Evolutionary conservation across 2,113 vertebrate species (phyloP), one percentile per base, ranked within the genome.

Genomic region (Hippocampus guttulatus): DNA sequence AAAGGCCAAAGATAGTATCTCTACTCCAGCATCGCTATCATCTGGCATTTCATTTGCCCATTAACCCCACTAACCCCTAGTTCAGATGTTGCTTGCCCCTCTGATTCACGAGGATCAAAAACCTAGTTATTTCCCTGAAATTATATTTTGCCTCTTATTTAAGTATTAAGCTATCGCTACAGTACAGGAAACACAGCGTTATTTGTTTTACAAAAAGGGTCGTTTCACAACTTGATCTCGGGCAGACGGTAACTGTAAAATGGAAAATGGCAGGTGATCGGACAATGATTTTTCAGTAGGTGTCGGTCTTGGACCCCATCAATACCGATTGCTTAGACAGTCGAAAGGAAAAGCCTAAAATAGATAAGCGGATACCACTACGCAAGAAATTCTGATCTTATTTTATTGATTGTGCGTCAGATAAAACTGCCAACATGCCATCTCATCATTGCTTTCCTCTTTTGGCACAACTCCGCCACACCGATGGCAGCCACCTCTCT

Each of bases 1-100:
- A 64, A 25, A 67, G 68, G 45, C 74, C 8, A 2, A 20, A 76
- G 74, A 84, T 76, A 65, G 69, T 79, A 74, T 78, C 74, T 38
- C 33, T 38, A 38, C 33, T 76, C 67, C 75, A 74, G 70, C 73
- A 54, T 27, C 75, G 62, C 64, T 70, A 78, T 83, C 79, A 81
- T 73, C 66, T 78, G 68, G 55, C 78, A 84, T 85, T 85, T 85
- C 77, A 89, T 85, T 85, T 84, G 76, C 74, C 58, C 80, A 84
- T 85, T 84, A 86, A 77, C 71, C 73, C 82, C 84, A 87, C 87
- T 87, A 79, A 62, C 80, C 79, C 88, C 86, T 84, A 73, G 77
- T 81, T 63, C 71, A 78, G 83, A 80, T 78, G 73, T 83, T 75
- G 75, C 71, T 85, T 73, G 77, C 68, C 79, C 79, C 82, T 81